Percentiles rank a stretch among this genome's conserved stretches.
Conservation (phyloP, 1,140 invertebrate species). For the Zaprionus africanus region DNA sequence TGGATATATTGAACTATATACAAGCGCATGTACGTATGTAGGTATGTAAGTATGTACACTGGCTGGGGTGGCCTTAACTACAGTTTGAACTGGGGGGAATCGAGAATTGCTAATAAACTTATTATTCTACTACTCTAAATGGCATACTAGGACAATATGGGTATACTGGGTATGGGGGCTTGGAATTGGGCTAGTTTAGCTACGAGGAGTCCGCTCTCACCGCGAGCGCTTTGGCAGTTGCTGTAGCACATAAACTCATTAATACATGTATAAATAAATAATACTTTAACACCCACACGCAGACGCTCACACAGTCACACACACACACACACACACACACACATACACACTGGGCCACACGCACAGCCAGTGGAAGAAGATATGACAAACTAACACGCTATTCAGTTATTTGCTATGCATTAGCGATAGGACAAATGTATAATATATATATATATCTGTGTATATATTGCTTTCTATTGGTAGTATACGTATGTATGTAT, state of each 20-base stretch:
- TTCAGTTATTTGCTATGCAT: constrained; percentile 69
- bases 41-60: constrained; percentile 48
- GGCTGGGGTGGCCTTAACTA: constrained; percentile 54
- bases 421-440: constrained; percentile 60
- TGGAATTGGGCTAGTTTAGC: constrained; percentile 20
- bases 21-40: constrained; percentile 32
- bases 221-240: constrained; percentile 72
- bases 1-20: constrained; percentile 30
- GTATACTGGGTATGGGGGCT: constrained; percentile 22
- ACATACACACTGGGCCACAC: constrained; percentile 48
- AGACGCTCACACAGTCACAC: not conserved
- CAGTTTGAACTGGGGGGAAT: constrained; percentile 18
- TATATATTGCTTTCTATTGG: constrained; percentile 19
- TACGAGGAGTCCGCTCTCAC: constrained; percentile 50
- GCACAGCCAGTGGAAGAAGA: constrained; percentile 64
- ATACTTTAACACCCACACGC: constrained; percentile 62
- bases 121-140: constrained; percentile 27
- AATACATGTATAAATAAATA: constrained; percentile 57
- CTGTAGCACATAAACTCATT: constrained; percentile 54
- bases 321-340: not conserved
- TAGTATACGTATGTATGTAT: constrained; percentile 17
- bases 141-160: constrained; percentile 49
- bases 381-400: constrained; percentile 78
- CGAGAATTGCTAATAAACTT: constrained; percentile 48
- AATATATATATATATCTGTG: not conserved